Evolutionary conservation across 2,888 invertebrate species (phyloP).

Genomic region (Autographa pulchrina): DNA sequence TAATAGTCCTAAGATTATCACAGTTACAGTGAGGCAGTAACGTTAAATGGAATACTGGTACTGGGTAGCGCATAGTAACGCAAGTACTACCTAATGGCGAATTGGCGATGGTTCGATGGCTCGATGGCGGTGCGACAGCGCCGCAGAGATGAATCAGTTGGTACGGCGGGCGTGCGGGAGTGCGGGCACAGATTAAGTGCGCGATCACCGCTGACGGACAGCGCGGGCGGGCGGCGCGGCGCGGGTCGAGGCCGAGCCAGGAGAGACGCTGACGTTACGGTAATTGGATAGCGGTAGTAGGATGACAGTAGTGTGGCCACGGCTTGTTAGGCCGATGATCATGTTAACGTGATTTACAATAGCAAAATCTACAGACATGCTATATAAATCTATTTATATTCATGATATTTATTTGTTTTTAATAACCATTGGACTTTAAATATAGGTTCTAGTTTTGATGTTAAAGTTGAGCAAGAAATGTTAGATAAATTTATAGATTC

Average conservation of each 20-base stretch:
- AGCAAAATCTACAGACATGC: no score
- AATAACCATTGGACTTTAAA: no score
- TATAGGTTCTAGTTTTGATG: no score
- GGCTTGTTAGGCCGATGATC: background rate
- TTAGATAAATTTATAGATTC: no score
- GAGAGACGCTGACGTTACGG: background rate
- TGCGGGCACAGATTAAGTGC: constrained; percentile 41
- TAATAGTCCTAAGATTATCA: constrained; percentile 17
- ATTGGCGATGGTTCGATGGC: no score
- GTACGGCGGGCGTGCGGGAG: constrained; percentile 27
- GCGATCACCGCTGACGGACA: constrained; percentile 30
- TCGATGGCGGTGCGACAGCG: background rate
- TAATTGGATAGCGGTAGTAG: background rate
- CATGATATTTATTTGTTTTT: no score
- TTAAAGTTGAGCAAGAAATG: no score
- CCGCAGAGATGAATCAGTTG: constrained; percentile 50
- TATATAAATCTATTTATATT: no score
- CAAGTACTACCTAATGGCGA: no score
- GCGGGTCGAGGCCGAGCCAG: constrained; percentile 12
- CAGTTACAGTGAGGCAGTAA: constrained; percentile 14
- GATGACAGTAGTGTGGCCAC: background rate
- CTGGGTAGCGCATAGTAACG: constrained; percentile 4
- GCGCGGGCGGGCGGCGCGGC: background rate
- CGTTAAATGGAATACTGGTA: constrained; percentile 13
- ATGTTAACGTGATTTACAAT: no score